phyloP scores from a whole-genome alignment of 2,888 invertebrate species.

The Aproaerema taeniolella region DNA sequence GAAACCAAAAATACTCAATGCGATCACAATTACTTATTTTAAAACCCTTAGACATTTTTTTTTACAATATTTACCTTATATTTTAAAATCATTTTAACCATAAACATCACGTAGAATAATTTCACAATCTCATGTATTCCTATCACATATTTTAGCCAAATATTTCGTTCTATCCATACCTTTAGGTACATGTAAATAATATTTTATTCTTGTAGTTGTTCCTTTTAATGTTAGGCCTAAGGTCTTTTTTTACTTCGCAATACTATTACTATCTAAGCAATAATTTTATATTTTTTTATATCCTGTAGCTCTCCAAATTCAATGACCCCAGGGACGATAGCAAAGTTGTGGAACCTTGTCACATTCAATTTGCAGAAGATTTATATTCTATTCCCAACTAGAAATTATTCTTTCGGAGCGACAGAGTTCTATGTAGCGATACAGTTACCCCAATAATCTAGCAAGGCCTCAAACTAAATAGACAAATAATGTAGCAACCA shows the following conservation, averaged over 20 bases:
- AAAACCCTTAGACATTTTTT: slow-evolving; percentile 45
- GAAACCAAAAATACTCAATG: slow-evolving; percentile 59
- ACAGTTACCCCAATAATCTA: slow-evolving; percentile 28
- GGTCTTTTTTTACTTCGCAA: slow-evolving; percentile 69
- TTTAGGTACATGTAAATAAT: slow-evolving; percentile 69
- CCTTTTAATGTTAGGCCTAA: slow-evolving; percentile 66
- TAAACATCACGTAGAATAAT: slow-evolving; percentile 39
- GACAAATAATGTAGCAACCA: slow-evolving; percentile 29
- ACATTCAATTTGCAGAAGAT: slow-evolving; percentile 33
- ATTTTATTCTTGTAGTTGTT: slow-evolving; percentile 68
- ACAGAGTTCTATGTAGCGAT: slow-evolving; percentile 41
- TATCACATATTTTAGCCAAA: slow-evolving; percentile 72
- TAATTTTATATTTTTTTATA: slow-evolving; percentile 60
- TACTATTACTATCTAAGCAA: slow-evolving; percentile 69
- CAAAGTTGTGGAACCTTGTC: slow-evolving; percentile 24
- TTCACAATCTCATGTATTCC: slow-evolving; percentile 58
- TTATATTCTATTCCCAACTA: slow-evolving; percentile 22
- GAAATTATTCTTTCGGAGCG: slow-evolving; percentile 30
- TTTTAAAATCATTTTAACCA: slow-evolving; percentile 36
- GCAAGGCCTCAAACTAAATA: slow-evolving; percentile 38
- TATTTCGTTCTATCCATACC: slow-evolving; percentile 63
- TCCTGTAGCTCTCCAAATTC: slow-evolving; percentile 35
- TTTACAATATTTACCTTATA: slow-evolving; percentile 34
- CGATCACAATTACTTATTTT: slow-evolving; percentile 59
- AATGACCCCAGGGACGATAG: slow-evolving; percentile 28